phyloP scores from a whole-genome alignment of 2,888 invertebrate species.

The Lissonota sp. region DNA sequence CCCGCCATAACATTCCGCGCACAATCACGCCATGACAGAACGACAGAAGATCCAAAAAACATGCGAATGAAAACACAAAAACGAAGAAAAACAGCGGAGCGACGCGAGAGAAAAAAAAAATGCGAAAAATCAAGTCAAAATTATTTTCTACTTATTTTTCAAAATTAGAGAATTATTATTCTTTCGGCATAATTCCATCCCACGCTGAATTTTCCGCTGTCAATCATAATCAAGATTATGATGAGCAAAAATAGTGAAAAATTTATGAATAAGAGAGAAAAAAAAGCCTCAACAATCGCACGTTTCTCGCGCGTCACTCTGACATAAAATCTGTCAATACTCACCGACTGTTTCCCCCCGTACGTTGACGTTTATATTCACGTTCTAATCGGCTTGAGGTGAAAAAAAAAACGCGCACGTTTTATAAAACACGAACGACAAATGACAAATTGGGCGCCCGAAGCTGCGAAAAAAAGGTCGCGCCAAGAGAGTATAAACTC shows the following conservation, averaged over 20 bases:
- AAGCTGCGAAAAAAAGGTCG: neutral
- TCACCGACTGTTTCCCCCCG: slow-evolving; percentile 21
- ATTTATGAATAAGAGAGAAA: neutral
- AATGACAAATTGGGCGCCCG: neutral
- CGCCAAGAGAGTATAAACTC: neutral
- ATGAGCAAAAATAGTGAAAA: no score
- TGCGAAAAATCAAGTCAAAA: no score
- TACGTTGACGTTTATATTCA: neutral
- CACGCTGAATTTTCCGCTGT: slow-evolving; percentile 2
- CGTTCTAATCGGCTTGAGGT: neutral
- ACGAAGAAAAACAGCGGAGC: no score
- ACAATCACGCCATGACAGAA: no score
- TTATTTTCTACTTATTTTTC: no score
- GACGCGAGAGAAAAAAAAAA: no score
- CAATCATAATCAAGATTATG: neutral
- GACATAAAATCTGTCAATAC: slow-evolving; percentile 24
- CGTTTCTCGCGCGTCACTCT: neutral
- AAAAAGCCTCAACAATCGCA: neutral
- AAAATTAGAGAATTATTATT: no score
- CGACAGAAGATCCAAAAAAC: no score
- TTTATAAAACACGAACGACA: neutral
- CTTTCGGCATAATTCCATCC: no score
- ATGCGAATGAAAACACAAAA: no score
- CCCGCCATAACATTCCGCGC: no score
- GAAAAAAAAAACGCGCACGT: neutral